A percentile compares a stretch with the other conserved stretches of the same genome.
Conservation (phyloP, 1,140 invertebrate species). For the Drosophila rufa region DNA sequence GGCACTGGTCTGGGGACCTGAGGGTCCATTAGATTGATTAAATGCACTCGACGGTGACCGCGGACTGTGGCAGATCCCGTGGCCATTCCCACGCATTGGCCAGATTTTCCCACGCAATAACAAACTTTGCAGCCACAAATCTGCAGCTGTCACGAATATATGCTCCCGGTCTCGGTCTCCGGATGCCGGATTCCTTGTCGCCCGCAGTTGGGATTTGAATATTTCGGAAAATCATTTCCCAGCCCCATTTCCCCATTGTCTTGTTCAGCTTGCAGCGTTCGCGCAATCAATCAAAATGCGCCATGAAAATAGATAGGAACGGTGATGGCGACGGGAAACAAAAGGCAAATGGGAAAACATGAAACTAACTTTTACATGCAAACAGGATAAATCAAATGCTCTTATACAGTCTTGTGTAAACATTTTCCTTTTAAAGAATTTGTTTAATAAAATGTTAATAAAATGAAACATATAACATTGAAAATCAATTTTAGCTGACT, state of each 20-base stretch:
- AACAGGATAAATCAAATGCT: constrained; percentile 1
- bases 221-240: constrained; percentile 56
- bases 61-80: constrained; percentile 6
- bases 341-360: constrained; percentile 1
- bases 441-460: neutral
- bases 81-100: constrained; percentile 36
- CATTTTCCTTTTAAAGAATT: neutral
- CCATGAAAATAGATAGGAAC: constrained; percentile 32
- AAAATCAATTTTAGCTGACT: neutral
- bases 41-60: constrained; percentile 43
- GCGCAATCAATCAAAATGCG: constrained; percentile 77
- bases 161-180: neutral
- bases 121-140: constrained; percentile 13
- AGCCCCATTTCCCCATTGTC: constrained; percentile 57
- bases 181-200: constrained; percentile 7
- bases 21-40: constrained; percentile 59
- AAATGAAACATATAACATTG: no score
- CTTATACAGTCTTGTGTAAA: neutral
- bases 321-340: neutral
- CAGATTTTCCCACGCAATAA: constrained; percentile 25
- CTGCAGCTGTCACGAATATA: constrained; percentile 60
- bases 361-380: neutral
- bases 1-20: neutral
- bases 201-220: constrained; percentile 24
- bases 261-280: constrained; percentile 52